Conservation (phyloP, 2,113 vertebrate species). For the Pluvianellus socialis region DNA sequence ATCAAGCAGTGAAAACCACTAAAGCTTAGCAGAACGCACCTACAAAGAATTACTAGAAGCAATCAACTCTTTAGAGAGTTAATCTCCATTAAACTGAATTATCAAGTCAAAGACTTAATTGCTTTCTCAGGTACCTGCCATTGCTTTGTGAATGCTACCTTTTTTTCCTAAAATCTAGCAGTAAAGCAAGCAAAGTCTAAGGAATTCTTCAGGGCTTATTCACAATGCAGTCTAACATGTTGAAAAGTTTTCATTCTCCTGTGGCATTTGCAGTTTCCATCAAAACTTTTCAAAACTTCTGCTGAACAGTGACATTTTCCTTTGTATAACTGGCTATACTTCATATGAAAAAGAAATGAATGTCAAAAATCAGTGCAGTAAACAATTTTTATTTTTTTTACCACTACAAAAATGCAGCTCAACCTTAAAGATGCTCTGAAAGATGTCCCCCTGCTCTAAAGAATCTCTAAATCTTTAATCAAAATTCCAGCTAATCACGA, state of each 20-base stretch:
- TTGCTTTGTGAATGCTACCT: background rate
- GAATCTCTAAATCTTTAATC: background rate
- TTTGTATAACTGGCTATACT: background rate
- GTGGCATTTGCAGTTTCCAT: background rate
- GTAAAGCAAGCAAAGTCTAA: background rate
- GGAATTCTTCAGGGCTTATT: background rate
- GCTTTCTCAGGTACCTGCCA: background rate
- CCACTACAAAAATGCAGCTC: background rate
- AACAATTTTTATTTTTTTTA: background rate
- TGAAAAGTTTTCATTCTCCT: background rate
- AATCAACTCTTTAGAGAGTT: background rate
- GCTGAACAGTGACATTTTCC: background rate
- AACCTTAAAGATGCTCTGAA: background rate
- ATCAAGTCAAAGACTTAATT: background rate
- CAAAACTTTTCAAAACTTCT: background rate
- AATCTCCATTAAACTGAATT: slow-evolving; percentile 14
- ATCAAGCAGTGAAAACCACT: background rate
- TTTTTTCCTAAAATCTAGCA: background rate
- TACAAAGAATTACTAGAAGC: background rate
- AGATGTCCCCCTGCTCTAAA: background rate
- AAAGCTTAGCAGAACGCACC: slow-evolving; percentile 1
- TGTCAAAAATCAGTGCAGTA: background rate
- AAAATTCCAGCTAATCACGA: background rate
- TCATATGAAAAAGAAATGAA: background rate
- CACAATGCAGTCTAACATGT: background rate